Evolutionary conservation across 2,888 invertebrate genomes (phyloP), one percentile per base, ranked within the genome.

Genomic region (Caenorhabditis macrosperma): DNA sequence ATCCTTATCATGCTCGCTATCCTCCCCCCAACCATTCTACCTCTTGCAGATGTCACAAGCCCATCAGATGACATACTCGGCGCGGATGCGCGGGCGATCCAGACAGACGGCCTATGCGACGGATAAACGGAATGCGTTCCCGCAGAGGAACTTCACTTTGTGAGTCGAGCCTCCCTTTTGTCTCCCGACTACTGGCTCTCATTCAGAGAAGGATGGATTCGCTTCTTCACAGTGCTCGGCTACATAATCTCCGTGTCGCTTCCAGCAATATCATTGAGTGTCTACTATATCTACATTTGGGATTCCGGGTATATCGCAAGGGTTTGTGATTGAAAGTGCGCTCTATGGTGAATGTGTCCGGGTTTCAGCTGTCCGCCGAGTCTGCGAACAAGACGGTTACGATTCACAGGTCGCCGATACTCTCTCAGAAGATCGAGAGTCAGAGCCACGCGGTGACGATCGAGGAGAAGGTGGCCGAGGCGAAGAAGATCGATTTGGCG

Each of bases 201-300:
- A 15, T 33, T 10, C 28, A 72, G 15, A 64, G 84, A 46, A 77
- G 89, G 88, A 72, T 90, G 87, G 87, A 78, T 89, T 17, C 86
- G 87, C 12, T 82, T 88, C 33, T 66, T 88, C 22, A 89, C 89
- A 15, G 89, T 89, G 2, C 72, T 87, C 35, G 88, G 87, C 24
- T 89, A 89, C 75, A 86, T 89, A 20, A 64, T 89, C 20, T 85
- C 84, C 55, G 89, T 89, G 6, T 88, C 86, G 7, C 81, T 85
- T 9, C 89, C 89, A 0, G 89, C 88, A 3, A 74, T 89, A 22
- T 83, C 85, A 1, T 68, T 89, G 38, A 84, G 85, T 48, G 57
- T 88, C 57, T 89, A 89, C 66, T 89, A 89, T 63, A 81, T 88
- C 7, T 84, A 83, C 59, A 75, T 89, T 17, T 89, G 89, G 89